Percentiles rank a stretch among this genome's conserved stretches.
Evolutionary conservation across 2,888 invertebrate species (phyloP).

Genomic region (Dyspetes luteomarginatus): DNA sequence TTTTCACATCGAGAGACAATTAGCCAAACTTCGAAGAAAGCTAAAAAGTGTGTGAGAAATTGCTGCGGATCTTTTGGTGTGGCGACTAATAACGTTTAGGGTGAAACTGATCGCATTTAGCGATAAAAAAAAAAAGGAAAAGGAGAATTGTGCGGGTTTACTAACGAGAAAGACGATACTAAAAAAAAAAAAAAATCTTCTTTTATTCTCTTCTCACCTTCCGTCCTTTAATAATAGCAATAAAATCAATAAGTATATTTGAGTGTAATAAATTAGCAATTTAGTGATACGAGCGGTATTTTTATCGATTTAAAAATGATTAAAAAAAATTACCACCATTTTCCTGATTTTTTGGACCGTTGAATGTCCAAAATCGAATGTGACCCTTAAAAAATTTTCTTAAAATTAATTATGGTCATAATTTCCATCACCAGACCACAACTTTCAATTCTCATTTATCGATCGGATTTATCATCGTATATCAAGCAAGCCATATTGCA

Average conservation of each 20-base stretch:
- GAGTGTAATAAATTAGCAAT: too few species aligned
- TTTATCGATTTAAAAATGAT: too few species aligned
- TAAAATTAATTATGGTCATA: too few species aligned
- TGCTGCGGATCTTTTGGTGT: background rate
- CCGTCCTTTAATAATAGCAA: conserved; percentile 37
- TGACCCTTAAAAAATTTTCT: too few species aligned
- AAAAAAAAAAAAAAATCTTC: conserved; percentile 7
- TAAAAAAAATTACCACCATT: too few species aligned
- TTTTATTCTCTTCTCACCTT: conserved; percentile 19
- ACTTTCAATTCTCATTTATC: background rate
- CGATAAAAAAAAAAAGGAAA: background rate
- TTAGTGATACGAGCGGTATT: too few species aligned
- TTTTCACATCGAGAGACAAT: background rate
- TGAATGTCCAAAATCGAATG: too few species aligned
- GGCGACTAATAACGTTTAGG: background rate
- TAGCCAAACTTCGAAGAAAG: background rate
- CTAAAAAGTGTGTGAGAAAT: background rate
- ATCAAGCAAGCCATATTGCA: background rate
- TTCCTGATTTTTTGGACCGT: too few species aligned
- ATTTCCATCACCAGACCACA: background rate
- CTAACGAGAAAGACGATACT: conserved; percentile 32
- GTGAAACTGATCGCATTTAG: background rate
- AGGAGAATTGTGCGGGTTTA: background rate
- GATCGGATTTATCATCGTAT: background rate
- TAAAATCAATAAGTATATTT: conserved; percentile 27